Conservation (phyloP, 2,888 invertebrate genomes). For the Stratiomys singularior region DNA sequence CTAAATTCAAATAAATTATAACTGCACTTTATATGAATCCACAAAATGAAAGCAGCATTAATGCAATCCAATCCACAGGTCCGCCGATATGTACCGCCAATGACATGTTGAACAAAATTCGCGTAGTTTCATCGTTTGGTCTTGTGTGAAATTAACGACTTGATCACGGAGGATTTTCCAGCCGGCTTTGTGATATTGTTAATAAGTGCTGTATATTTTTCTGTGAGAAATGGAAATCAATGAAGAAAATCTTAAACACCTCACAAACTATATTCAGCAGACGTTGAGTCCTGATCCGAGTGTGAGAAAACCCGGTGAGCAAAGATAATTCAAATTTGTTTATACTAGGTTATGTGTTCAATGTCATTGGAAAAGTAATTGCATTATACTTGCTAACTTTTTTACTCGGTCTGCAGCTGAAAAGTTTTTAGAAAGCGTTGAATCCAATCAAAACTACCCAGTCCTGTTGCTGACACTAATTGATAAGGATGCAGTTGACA, state of each 20-base stretch:
- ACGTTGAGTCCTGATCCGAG: constrained; percentile 87
- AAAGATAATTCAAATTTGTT: constrained; percentile 48
- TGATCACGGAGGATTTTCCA: not conserved
- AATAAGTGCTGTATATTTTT: not conserved
- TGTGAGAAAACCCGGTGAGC: constrained; percentile 84
- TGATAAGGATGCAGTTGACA: constrained; percentile 81
- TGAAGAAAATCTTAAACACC: constrained; percentile 82
- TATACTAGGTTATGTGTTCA: constrained; percentile 32
- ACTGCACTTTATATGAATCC: no score
- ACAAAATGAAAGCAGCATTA: not conserved
- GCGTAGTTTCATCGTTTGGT: no score
- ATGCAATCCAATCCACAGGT: not conserved
- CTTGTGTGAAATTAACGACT: no score
- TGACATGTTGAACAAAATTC: not conserved
- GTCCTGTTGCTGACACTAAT: constrained; percentile 86
- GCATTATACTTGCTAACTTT: not conserved
- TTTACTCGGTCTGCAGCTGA: constrained; percentile 73
- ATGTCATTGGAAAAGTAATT: not conserved
- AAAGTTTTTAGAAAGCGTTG: constrained; percentile 89
- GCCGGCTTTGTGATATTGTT: constrained; percentile 22
- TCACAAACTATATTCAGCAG: constrained; percentile 86
- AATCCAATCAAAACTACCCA: constrained; percentile 91
- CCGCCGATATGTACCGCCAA: not conserved
- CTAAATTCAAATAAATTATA: no score
- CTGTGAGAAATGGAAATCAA: constrained; percentile 81